Evolutionary conservation across 2,113 vertebrate species (phyloP).

Genomic region (Xyliphius kryptos): DNA sequence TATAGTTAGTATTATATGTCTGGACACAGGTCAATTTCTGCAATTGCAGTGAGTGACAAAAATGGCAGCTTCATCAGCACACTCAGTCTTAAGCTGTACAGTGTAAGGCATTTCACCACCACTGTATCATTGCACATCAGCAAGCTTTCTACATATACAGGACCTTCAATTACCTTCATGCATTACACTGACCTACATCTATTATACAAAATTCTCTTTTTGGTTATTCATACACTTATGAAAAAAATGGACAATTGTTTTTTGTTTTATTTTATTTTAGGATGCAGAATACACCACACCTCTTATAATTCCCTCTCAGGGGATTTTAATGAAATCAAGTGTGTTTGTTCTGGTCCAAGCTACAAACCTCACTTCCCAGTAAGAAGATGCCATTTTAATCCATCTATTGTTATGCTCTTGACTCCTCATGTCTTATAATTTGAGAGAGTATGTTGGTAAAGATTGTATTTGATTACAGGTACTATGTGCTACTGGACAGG

Average conservation of each 20-base stretch:
- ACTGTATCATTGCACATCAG: neutral
- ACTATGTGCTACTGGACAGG: conserved; percentile 59
- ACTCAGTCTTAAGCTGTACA: conserved; percentile 53
- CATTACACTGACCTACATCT: no score
- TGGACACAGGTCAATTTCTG: conserved; percentile 53
- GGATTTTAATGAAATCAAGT: conserved; percentile 53
- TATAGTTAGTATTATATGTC: no score
- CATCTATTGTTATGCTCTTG: no score
- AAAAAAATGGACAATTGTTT: no score
- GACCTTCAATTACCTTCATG: no score
- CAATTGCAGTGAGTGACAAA: conserved; percentile 61
- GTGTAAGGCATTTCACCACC: conserved; percentile 45
- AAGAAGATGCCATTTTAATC: conserved; percentile 44
- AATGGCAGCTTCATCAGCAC: conserved; percentile 68
- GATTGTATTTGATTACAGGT: conserved; percentile 54
- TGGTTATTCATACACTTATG: no score
- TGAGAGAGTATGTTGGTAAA: no score
- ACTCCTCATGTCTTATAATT: no score
- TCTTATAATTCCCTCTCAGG: conserved; percentile 49
- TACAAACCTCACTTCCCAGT: conserved; percentile 60
- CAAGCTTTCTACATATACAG: neutral
- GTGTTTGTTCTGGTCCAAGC: conserved; percentile 60
- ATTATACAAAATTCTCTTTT: no score
- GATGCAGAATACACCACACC: conserved; percentile 47
- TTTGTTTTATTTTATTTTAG: conserved; percentile 46